Conservation (phyloP, 2,888 invertebrate genomes). For the Osedax frankpressi region DNA sequence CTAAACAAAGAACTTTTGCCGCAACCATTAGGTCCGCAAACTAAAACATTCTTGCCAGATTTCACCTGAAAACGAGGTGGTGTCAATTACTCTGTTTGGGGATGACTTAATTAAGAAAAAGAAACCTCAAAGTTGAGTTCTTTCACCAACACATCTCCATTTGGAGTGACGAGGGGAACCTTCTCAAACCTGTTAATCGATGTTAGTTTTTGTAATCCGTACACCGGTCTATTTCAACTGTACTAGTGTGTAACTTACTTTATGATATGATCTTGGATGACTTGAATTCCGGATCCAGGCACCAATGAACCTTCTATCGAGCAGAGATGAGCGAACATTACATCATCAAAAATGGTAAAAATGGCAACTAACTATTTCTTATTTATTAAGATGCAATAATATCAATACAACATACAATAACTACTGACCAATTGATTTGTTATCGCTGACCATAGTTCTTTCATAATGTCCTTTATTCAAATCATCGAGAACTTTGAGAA, state of each 20-base stretch:
- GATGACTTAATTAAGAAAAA: background rate
- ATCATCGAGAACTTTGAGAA: constrained; percentile 67
- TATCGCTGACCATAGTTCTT: constrained; percentile 54
- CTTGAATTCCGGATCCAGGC: constrained; percentile 51
- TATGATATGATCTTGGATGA: constrained; percentile 49
- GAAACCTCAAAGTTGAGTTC: constrained; percentile 70
- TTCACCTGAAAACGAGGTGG: constrained; percentile 54
- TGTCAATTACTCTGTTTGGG: constrained; percentile 13
- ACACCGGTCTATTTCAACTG: background rate
- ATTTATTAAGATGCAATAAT: too few species aligned
- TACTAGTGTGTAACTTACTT: constrained; percentile 32
- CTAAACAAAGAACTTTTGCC: constrained; percentile 94
- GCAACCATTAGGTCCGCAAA: constrained; percentile 95
- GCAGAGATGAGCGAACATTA: too few species aligned
- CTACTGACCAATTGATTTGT: constrained; percentile 14
- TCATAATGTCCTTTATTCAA: constrained; percentile 55
- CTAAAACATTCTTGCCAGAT: constrained; percentile 89
- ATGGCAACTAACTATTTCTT: too few species aligned
- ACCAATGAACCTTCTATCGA: too few species aligned
- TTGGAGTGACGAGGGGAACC: constrained; percentile 91
- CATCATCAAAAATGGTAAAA: too few species aligned
- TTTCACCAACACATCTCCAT: constrained; percentile 81
- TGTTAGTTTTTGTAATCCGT: constrained; percentile 10
- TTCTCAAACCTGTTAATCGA: constrained; percentile 66
- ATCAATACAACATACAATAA: too few species aligned